Evolutionary conservation across 2,888 invertebrate species (phyloP).

Genomic region (Campoplex capitator): DNA sequence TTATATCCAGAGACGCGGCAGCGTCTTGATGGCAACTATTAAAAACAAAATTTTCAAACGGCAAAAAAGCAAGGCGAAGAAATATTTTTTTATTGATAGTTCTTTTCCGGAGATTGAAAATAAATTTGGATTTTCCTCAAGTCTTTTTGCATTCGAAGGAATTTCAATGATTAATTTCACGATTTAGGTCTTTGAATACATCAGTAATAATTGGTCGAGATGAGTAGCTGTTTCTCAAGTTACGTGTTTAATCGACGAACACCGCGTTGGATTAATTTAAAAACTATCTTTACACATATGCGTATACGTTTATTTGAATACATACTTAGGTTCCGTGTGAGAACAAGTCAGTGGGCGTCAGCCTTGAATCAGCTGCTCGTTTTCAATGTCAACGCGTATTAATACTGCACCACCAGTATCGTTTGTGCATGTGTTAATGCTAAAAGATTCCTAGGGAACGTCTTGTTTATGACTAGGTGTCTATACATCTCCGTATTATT

Average conservation of each 20-base stretch:
- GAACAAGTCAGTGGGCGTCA: conserved; percentile 70
- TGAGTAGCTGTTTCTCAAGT: conserved; percentile 47
- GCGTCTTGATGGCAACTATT: too few species aligned
- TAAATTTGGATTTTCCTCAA: background rate
- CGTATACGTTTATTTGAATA: background rate
- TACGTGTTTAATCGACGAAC: conserved; percentile 65
- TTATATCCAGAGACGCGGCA: too few species aligned
- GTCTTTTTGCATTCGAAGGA: background rate
- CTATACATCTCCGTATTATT: conserved; percentile 16
- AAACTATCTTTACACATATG: conserved; percentile 37
- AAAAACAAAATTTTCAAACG: too few species aligned
- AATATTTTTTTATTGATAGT: too few species aligned
- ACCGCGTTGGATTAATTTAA: conserved; percentile 65
- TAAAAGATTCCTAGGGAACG: conserved; percentile 48
- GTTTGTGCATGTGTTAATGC: conserved; percentile 42
- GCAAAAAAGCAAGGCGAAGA: too few species aligned
- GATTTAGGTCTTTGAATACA: background rate
- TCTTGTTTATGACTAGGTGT: conserved; percentile 12
- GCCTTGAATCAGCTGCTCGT: conserved; percentile 80
- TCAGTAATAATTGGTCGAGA: background rate
- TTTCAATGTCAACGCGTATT: conserved; percentile 79
- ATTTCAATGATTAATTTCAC: background rate
- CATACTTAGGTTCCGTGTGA: background rate
- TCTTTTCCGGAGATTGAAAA: background rate
- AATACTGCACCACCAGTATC: conserved; percentile 66